These are phyloP conservation scores for Bucco capensis DNA, from an alignment of 2,113 vertebrate genomes.

Conservation along the genomic window DNA sequence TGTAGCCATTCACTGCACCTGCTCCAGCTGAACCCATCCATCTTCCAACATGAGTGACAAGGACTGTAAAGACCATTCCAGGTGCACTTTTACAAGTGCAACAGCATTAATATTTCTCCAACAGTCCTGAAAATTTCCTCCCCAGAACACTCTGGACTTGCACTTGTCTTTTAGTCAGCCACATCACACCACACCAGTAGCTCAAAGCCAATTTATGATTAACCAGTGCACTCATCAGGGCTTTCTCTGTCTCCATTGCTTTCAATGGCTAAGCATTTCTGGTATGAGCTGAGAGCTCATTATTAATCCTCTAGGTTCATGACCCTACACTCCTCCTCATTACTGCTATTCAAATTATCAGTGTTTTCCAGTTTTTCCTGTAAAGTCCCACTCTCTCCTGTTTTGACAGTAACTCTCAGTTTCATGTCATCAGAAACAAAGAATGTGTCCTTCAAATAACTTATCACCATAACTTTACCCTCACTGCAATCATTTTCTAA, in stretches of 20 bases:
- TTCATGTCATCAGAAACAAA: constrained; percentile 2
- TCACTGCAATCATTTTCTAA: neutral
- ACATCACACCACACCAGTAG: neutral
- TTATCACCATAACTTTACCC: neutral
- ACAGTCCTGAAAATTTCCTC: neutral
- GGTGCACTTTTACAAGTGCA: neutral
- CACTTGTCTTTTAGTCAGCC: neutral
- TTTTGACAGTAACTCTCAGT: constrained; percentile 3
- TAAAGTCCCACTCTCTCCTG: neutral
- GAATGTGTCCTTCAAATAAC: neutral
- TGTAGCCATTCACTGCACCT: neutral
- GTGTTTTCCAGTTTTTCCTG: constrained; percentile 8
- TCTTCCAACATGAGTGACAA: neutral
- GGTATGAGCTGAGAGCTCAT: neutral
- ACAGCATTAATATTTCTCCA: neutral
- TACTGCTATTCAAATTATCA: neutral
- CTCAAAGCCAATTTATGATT: constrained; percentile 14
- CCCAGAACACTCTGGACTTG: neutral
- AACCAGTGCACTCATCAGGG: rapidly evolving
- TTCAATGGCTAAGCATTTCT: neutral
- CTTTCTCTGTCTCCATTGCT: neutral
- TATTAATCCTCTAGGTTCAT: neutral
- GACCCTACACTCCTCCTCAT: neutral
- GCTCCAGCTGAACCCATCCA: constrained; percentile 1
- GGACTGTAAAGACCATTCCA: neutral